Evolutionary conservation across 2,888 invertebrate genomes (phyloP).

Genomic region (Ischnura elegans): DNA sequence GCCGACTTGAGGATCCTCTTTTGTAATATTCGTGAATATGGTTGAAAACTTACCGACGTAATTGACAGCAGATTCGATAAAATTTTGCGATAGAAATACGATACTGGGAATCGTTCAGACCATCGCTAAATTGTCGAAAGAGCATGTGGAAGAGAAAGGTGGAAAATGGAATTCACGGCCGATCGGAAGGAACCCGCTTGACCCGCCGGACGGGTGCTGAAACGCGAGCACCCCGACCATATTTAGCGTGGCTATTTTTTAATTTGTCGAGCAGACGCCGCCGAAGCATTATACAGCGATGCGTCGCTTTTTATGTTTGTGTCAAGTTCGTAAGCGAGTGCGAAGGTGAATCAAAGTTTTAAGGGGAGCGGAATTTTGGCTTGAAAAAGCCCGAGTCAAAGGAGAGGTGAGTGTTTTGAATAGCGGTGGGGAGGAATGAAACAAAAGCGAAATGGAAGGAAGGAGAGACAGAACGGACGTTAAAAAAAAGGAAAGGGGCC

Average conservation of each 20-base stretch:
- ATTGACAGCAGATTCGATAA: too few relatives aligned
- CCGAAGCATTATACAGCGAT: background rate
- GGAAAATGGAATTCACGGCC: background rate
- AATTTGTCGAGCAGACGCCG: background rate
- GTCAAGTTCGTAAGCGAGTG: constrained; percentile 6
- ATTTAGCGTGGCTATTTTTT: constrained; percentile 11
- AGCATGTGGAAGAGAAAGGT: too few relatives aligned
- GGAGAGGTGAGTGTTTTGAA: background rate
- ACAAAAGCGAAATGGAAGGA: background rate
- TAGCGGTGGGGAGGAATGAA: background rate
- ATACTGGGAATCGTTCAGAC: too few relatives aligned
- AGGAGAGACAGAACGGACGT: background rate
- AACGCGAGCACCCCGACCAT: background rate
- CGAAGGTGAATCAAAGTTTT: constrained; percentile 16
- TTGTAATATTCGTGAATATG: too few relatives aligned
- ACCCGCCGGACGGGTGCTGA: background rate
- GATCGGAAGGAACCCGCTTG: background rate
- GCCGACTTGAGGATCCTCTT: too few relatives aligned
- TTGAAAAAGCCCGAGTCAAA: background rate
- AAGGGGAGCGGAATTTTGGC: background rate
- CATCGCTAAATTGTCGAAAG: too few relatives aligned
- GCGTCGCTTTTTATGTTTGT: constrained; percentile 1
- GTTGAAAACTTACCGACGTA: too few relatives aligned
- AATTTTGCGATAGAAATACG: too few relatives aligned
- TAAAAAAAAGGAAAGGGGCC: background rate